A percentile compares a stretch with the other conserved stretches of the same genome.
Evolutionary conservation across 2,797 vertebrate genomes (phyloP).

Genomic region (Gorsachius magnificus): DNA sequence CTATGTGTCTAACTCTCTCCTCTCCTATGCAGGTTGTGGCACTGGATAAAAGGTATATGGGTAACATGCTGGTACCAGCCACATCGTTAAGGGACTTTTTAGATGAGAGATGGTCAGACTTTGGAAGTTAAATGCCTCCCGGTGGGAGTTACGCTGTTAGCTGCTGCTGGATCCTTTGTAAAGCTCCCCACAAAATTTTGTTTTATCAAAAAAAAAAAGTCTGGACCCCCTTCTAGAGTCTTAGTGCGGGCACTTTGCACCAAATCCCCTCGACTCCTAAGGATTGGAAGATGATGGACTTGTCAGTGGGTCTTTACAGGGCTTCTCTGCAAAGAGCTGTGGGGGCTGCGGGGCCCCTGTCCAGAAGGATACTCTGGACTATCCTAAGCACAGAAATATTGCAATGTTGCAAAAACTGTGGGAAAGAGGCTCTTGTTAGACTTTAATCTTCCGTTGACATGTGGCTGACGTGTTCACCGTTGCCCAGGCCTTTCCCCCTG

Average conservation of each 20-base stretch:
- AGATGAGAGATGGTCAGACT: neutral
- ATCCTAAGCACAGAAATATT: neutral
- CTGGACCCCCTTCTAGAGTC: neutral
- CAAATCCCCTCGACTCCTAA: neutral
- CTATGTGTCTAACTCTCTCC: neutral
- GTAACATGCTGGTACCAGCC: neutral
- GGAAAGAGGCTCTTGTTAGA: constrained; percentile 6
- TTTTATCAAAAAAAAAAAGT: neutral
- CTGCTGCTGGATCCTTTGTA: neutral
- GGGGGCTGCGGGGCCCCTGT: neutral
- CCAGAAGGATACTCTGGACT: neutral
- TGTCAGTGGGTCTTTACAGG: neutral
- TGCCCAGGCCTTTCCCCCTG: neutral
- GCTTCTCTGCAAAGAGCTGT: neutral
- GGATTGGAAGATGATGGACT: neutral
- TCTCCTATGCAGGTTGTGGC: neutral
- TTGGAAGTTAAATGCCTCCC: neutral
- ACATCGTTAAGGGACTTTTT: neutral
- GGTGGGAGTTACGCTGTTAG: neutral
- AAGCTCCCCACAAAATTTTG: neutral
- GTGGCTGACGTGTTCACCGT: neutral
- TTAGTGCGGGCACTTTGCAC: neutral
- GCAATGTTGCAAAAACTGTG: constrained; percentile 13
- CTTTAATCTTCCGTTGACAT: constrained; percentile 35
- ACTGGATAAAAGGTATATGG: neutral